phyloP scores from a whole-genome alignment of 2,888 invertebrate genomes.

The Apodemia hepburni region DNA sequence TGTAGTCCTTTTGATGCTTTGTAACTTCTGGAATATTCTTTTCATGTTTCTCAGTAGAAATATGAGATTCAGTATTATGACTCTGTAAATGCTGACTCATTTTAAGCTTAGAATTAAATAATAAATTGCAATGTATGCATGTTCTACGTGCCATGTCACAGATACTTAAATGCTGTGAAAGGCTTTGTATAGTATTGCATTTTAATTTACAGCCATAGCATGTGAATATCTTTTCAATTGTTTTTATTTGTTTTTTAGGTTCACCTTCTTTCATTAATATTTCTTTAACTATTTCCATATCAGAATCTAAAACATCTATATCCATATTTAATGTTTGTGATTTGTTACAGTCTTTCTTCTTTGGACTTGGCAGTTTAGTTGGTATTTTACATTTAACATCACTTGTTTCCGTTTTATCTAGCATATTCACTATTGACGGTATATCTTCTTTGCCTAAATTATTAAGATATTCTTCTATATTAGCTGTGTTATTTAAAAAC shows the following conservation, averaged over 20 bases:
- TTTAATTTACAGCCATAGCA: slow-evolving; percentile 64
- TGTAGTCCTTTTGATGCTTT: slow-evolving; percentile 50
- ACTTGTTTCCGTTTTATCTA: slow-evolving; percentile 57
- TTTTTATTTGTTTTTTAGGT: slow-evolving; percentile 39
- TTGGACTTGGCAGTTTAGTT: slow-evolving; percentile 52
- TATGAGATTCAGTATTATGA: slow-evolving; percentile 51
- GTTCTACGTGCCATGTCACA: slow-evolving; percentile 60
- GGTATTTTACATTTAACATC: slow-evolving; percentile 42
- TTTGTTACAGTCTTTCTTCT: slow-evolving; percentile 45
- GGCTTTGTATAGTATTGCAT: slow-evolving; percentile 50
- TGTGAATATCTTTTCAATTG: slow-evolving; percentile 41
- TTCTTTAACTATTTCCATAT: slow-evolving; percentile 59
- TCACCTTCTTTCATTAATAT: slow-evolving; percentile 52
- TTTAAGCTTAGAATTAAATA: slow-evolving; percentile 63
- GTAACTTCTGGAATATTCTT: slow-evolving; percentile 45
- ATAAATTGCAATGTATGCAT: slow-evolving; percentile 54
- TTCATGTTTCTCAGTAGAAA: slow-evolving; percentile 6
- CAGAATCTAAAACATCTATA: slow-evolving; percentile 62
- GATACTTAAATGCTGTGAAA: slow-evolving; percentile 58
- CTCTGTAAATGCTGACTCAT: slow-evolving; percentile 56
- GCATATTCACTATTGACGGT: slow-evolving; percentile 65
- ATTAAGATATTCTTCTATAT: slow-evolving; percentile 67
- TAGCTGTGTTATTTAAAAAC: slow-evolving; percentile 69
- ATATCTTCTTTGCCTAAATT: slow-evolving; percentile 71
- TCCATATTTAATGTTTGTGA: slow-evolving; percentile 54